Conservation (phyloP, 2,888 invertebrate species). For the Meiosimyza decipiens region DNA sequence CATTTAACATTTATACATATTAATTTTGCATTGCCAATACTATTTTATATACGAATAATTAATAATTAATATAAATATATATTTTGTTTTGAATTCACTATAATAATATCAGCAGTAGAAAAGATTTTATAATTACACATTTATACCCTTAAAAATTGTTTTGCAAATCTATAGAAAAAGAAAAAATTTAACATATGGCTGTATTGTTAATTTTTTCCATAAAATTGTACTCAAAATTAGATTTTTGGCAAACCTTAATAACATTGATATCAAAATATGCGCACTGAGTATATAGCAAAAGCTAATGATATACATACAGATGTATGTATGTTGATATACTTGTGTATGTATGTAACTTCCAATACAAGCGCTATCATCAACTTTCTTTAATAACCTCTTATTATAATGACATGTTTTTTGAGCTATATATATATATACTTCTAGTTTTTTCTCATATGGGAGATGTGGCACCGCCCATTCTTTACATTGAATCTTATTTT, state of each 20-base stretch:
- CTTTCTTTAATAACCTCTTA: no score
- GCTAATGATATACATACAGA: no score
- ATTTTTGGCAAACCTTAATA: not conserved
- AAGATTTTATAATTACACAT: slow-evolving; percentile 29
- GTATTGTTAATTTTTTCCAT: slow-evolving; percentile 41
- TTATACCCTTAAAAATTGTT: not conserved
- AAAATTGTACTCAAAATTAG: slow-evolving; percentile 20
- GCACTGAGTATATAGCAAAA: no score
- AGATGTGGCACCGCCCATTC: no score
- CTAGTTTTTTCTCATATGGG: no score
- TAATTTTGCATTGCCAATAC: not conserved
- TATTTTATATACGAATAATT: not conserved
- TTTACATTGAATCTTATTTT: no score
- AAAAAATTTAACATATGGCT: slow-evolving; percentile 44
- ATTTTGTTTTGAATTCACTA: not conserved
- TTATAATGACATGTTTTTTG: no score
- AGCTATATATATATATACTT: no score
- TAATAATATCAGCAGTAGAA: slow-evolving; percentile 37
- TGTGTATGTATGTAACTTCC: no score
- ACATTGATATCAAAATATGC: no score
- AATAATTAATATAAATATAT: not conserved
- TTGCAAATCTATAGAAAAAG: not conserved
- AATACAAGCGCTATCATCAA: no score
- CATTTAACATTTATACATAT: slow-evolving; percentile 39
- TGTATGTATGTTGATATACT: no score